phyloP scores from a whole-genome alignment of 1,140 invertebrate species.

The Gonioctena quinquepunctata region DNA sequence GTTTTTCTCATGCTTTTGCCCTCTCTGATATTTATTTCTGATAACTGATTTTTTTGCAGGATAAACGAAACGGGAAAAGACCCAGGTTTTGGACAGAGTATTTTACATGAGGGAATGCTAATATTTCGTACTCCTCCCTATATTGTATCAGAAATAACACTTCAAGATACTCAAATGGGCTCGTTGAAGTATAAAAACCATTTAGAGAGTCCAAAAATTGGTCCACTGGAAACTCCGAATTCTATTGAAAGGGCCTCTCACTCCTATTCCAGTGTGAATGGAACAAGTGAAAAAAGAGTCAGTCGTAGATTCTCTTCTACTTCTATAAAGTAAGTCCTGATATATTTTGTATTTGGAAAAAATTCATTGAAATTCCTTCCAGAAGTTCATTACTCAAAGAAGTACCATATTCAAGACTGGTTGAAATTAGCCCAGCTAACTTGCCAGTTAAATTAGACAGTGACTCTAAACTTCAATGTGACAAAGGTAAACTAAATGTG shows the following conservation, averaged over 20 bases:
- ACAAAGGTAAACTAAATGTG: slow-evolving; percentile 67
- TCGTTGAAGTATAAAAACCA: slow-evolving; percentile 47
- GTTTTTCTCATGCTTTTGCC: no score
- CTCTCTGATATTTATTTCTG: neutral
- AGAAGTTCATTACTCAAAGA: slow-evolving; percentile 61
- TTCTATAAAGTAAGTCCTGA: slow-evolving; percentile 48
- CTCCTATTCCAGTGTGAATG: neutral
- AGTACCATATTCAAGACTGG: slow-evolving; percentile 77
- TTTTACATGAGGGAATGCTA: slow-evolving; percentile 84
- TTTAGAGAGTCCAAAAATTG: slow-evolving; percentile 40
- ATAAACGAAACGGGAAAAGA: slow-evolving; percentile 69
- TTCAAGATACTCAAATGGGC: slow-evolving; percentile 64
- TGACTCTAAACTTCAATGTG: slow-evolving; percentile 73
- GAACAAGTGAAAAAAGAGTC: slow-evolving; percentile 39
- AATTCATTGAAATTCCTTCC: no score
- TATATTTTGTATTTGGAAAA: no score
- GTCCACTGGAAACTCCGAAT: slow-evolving; percentile 28
- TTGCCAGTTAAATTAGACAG: slow-evolving; percentile 73
- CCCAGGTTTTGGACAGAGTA: slow-evolving; percentile 90
- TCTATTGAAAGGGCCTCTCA: slow-evolving; percentile 30
- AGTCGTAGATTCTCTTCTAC: slow-evolving; percentile 51
- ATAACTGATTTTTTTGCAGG: slow-evolving; percentile 42
- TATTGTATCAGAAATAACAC: slow-evolving; percentile 74
- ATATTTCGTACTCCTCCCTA: slow-evolving; percentile 90
- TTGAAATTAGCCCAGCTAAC: slow-evolving; percentile 66